Evolutionary conservation across 1,140 invertebrate species (phyloP).

Genomic region (Drosophila busckii): DNA sequence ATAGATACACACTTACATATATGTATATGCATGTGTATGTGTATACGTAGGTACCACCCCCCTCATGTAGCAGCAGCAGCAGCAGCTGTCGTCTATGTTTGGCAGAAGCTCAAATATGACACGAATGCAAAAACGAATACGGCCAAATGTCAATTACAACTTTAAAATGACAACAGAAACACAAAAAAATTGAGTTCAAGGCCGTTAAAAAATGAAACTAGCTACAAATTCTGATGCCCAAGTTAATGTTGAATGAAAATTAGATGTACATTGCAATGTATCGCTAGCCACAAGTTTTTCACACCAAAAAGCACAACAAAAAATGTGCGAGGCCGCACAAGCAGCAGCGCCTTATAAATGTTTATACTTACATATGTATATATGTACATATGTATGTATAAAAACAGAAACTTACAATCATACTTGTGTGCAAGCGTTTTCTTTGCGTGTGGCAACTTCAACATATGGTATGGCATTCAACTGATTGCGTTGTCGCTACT

Average conservation of each 20-base stretch:
- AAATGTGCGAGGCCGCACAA: conserved; percentile 57
- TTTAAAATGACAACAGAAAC: conserved; percentile 10
- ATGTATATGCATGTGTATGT: neutral
- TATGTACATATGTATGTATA: neutral
- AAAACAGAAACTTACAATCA: no score
- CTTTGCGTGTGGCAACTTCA: conserved; percentile 71
- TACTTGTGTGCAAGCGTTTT: conserved; percentile 21
- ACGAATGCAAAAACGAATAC: conserved; percentile 1
- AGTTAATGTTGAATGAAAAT: conserved; percentile 49
- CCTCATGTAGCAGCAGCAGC: conserved; percentile 5
- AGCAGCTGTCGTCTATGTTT: conserved; percentile 10
- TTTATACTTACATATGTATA: neutral
- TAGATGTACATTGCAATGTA: conserved; percentile 19
- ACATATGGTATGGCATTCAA: conserved; percentile 53
- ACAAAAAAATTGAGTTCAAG: conserved; percentile 63
- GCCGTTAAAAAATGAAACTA: conserved; percentile 56
- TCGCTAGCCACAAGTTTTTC: conserved; percentile 61
- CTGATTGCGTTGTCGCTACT: conserved; percentile 21
- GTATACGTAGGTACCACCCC: neutral
- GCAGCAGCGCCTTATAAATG: conserved; percentile 49
- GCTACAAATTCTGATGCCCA: conserved; percentile 34
- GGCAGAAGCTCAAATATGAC: conserved; percentile 9
- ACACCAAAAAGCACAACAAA: conserved; percentile 52
- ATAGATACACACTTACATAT: no score
- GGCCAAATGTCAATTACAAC: conserved; percentile 31